Base-by-base conservation (phyloP, 2,888 invertebrate genomes). In the Drosophila parthenogenetica region DNA sequence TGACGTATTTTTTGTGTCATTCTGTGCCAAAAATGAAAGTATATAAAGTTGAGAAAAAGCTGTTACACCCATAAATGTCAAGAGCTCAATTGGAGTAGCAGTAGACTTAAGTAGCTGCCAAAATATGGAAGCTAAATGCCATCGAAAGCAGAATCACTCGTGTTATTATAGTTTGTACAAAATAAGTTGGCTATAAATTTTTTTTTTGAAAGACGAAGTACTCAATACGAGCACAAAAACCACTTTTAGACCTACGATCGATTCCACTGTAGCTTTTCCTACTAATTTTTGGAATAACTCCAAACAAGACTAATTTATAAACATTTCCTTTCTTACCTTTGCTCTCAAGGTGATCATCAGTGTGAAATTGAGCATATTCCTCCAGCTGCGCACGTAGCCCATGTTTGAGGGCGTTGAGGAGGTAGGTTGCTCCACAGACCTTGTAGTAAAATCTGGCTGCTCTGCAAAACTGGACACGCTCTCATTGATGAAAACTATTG, bases 291-390 rank as follows among this genome's bases (percentile, higher is more conserved):
- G n/a, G n/a, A n/a, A n/a, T n/a, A n/a, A n/a, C n/a, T n/a, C n/a
- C n/a, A n/a, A n/a, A n/a, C n/a, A n/a, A n/a, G n/a, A n/a, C n/a
- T n/a, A n/a, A 22, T 5, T 22, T 22, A 22, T n/a, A n/a, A 19
- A 3, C 19, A 8, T 29, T 29, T 5, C 8, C 8, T 29, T 2
- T 8, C 0, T 39, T 42, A 92, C 92, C 91, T 92, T 92, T 25
- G 90, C 87, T 75, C 91, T 78, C 65, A 92, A 72, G 22, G 92
- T 92, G 45, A 91, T 83, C 92, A 92, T 92, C 66, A 92, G 79
- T 8, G 92, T 92, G 68, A 92, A 92, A 76, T 92, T 92, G 39
- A 90, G 76, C 64, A 87, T 69, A 81, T 91, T 91, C 55, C 90
- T 80, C 92, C 92, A 92, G 69, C 78, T 89, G 29, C 89, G 84